phyloP scores from a whole-genome alignment of 1,140 invertebrate species.

The Olivierus martensii region DNA sequence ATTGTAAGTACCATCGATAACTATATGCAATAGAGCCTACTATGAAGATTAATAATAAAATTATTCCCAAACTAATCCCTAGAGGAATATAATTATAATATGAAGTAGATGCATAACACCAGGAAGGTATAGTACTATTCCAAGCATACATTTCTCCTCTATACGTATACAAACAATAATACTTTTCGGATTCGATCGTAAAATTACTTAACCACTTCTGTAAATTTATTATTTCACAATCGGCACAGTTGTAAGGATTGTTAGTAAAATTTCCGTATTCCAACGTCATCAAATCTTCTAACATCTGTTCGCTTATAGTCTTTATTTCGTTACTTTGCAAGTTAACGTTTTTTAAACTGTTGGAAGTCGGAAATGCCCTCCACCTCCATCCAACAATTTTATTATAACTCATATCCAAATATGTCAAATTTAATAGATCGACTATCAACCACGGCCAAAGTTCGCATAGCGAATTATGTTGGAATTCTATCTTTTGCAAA shows the following conservation, averaged over 20 bases:
- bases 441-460: not conserved
- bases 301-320: slow-evolving; percentile 1
- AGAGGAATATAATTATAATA: not conserved
- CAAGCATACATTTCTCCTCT: not conserved
- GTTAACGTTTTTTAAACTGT: not conserved
- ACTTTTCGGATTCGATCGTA: not conserved
- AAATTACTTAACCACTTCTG: not conserved
- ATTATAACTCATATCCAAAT: not conserved
- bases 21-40: not conserved
- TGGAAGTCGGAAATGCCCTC: not conserved
- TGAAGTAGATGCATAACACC: not conserved
- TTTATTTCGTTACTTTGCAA: not conserved
- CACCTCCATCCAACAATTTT: not conserved
- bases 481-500: not conserved
- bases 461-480: not conserved
- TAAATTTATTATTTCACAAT: not conserved
- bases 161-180: not conserved
- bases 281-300: not conserved
- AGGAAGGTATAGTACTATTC: not conserved
- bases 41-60: not conserved
- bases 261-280: not conserved
- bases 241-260: slow-evolving; percentile 2
- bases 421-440: not conserved
- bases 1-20: not conserved
- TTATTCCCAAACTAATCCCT: not conserved